Evolutionary conservation across 2,888 invertebrate genomes (phyloP), one percentile per base, ranked within the genome.

Genomic region (Drosophila subsilvestris): DNA sequence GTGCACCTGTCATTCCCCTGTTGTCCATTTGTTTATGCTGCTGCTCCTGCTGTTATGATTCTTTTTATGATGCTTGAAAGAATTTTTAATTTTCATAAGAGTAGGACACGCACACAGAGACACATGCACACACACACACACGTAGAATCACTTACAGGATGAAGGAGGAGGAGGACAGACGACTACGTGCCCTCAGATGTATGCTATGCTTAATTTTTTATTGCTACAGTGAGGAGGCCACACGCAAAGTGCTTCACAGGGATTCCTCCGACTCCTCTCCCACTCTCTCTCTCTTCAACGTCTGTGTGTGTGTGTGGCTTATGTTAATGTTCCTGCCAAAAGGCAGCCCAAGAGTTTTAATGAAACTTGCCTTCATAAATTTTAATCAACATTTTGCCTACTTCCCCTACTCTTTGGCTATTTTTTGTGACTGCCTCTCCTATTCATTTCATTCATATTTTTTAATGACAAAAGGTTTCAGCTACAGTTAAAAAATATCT

Each of bases 61-160:
- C 45, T 69, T 78, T 84, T 78, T 73, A 74, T 63, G 74, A 44
- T 56, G 56, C 68, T 84, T 76, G 61, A 75, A 69, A 76, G 87
- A 83, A 83, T 80, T 88, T 86, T 88, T 88, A 85, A 88, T 88
- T 88, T 85, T 75, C 79, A 88, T 80, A 88, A 88, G 81, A 84
- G 88, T 76, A 55, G 56, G 48, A 59, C 63, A 63, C 66, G 58
- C 59, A 57, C 17, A 61, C 68, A 42, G 61, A 22, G 55, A 32
- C 59, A 25, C 42, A 53, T 45, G 37, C 17, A 37, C 48, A 61
- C 63, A 55, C 53, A 18, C 53, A n/a, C 20, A n/a, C 27, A 51
- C 22, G 18, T 20, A 32, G 56, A 45, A 56, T 45, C 32, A 54
- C 50, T 50, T 42, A 42, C 47, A 50, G 22, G 25, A 50, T 37